phyloP scores from a whole-genome alignment of 2,113 vertebrate species.

The Beaufortia kweichowensis region DNA sequence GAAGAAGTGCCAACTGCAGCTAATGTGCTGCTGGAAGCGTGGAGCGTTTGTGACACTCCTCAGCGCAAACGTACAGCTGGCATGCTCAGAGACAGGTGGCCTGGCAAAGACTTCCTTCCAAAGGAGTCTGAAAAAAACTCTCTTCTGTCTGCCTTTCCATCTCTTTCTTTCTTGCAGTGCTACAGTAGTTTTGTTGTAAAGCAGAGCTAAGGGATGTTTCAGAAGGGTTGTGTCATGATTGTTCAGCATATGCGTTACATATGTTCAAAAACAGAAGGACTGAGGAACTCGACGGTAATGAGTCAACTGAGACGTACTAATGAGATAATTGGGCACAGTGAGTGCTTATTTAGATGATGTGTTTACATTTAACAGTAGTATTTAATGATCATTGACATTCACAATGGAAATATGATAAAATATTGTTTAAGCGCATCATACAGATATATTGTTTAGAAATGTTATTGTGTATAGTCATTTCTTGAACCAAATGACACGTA shows the following conservation, averaged over 20 bases:
- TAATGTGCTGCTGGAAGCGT: conserved; percentile 59
- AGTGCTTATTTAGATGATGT: neutral
- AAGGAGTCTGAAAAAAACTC: conserved; percentile 39
- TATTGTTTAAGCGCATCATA: neutral
- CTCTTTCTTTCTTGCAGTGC: conserved; percentile 44
- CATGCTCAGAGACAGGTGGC: conserved; percentile 60
- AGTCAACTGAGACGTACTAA: conserved; percentile 20
- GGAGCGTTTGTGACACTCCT: conserved; percentile 47
- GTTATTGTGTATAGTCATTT: too few relatives aligned
- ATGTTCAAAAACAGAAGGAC: conserved; percentile 34
- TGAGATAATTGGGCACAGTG: neutral
- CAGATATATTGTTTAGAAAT: too few relatives aligned
- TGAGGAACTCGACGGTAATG: neutral
- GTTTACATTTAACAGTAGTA: neutral
- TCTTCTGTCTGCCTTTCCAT: conserved; percentile 20
- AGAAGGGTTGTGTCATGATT: conserved; percentile 25
- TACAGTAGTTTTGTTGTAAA: conserved; percentile 44
- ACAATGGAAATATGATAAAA: neutral
- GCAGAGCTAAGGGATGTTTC: conserved; percentile 16
- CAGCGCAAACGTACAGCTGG: conserved; percentile 55
- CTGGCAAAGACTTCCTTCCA: conserved; percentile 53
- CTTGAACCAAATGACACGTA: too few relatives aligned
- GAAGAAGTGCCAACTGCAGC: conserved; percentile 53
- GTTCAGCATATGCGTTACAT: conserved; percentile 40
- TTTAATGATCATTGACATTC: conserved; percentile 5